A percentile compares a stretch with the other conserved stretches of the same genome.
Conservation (phyloP, 2,888 invertebrate genomes). For the Pilophorus perplexus region DNA sequence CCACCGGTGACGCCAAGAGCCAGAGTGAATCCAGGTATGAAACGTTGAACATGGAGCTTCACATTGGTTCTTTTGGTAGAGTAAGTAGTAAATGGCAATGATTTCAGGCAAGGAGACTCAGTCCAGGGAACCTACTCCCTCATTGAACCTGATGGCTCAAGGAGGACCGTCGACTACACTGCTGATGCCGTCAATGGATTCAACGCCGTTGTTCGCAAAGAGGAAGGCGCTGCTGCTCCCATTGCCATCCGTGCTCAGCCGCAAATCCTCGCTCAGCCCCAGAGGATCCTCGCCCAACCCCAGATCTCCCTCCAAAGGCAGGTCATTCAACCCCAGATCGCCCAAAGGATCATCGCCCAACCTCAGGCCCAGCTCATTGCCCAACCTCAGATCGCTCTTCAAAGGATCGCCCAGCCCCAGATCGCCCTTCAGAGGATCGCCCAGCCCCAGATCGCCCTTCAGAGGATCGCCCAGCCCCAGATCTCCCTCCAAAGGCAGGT, state of each 20-base stretch:
- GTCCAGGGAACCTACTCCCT: slow-evolving; percentile 32
- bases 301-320: slow-evolving; percentile 4
- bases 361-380: not conserved
- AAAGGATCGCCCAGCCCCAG: not conserved
- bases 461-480: slow-evolving; percentile 16
- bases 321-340: no score
- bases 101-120: slow-evolving; percentile 23
- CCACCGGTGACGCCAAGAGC: slow-evolving; percentile 29
- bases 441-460: slow-evolving; percentile 14
- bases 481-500: not conserved
- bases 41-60: no score
- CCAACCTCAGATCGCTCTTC: not conserved
- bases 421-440: not conserved
- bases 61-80: no score
- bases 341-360: not conserved
- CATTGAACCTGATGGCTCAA: slow-evolving; percentile 33
- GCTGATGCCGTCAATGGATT: slow-evolving; percentile 37
- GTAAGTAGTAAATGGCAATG: no score
- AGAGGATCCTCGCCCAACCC: not conserved
- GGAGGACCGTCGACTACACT: slow-evolving; percentile 31
- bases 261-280: not conserved
- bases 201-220: slow-evolving; percentile 37
- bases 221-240: slow-evolving; percentile 3
- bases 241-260: slow-evolving; percentile 20
- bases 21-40: slow-evolving; percentile 28